Evolutionary conservation across 2,113 vertebrate genomes (phyloP).

Genomic region (Platysternon megacephalum): DNA sequence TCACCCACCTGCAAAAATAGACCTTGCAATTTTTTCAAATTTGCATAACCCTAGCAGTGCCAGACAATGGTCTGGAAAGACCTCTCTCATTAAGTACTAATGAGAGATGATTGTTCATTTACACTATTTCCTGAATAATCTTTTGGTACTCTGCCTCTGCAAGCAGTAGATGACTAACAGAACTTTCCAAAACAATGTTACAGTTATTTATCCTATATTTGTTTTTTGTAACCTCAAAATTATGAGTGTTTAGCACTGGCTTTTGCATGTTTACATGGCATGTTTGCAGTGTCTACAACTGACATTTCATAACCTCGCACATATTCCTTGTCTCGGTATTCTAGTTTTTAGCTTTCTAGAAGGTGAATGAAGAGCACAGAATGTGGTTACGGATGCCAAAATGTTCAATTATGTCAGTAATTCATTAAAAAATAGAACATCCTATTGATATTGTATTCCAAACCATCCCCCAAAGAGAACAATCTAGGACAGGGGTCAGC

Average conservation of each 20-base stretch:
- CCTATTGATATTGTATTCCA: neutral
- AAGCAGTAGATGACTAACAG: constrained; percentile 58
- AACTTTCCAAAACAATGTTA: constrained; percentile 41
- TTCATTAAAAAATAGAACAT: neutral
- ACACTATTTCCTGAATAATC: constrained; percentile 59
- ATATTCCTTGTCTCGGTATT: neutral
- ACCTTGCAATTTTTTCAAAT: constrained; percentile 63
- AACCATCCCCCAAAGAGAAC: fast-evolving
- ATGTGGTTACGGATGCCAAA: neutral
- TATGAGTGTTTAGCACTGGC: neutral
- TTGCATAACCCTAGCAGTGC: constrained; percentile 54
- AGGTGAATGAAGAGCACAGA: neutral
- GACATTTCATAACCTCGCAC: neutral
- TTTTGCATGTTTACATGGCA: neutral
- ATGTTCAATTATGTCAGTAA: neutral
- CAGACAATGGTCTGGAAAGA: constrained; percentile 64
- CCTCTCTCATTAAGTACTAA: constrained; percentile 66
- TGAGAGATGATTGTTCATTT: constrained; percentile 65
- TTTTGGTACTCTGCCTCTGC: constrained; percentile 52
- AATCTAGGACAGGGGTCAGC: too few relatives aligned
- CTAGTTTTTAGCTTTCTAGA: neutral
- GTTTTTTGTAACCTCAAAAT: neutral
- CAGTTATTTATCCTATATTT: neutral
- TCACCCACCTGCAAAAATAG: constrained; percentile 70
- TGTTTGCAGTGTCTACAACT: neutral